Evolutionary conservation across 2,888 invertebrate genomes (phyloP), one percentile per base, ranked within the genome.

Genomic region (Monochamus alternatus): DNA sequence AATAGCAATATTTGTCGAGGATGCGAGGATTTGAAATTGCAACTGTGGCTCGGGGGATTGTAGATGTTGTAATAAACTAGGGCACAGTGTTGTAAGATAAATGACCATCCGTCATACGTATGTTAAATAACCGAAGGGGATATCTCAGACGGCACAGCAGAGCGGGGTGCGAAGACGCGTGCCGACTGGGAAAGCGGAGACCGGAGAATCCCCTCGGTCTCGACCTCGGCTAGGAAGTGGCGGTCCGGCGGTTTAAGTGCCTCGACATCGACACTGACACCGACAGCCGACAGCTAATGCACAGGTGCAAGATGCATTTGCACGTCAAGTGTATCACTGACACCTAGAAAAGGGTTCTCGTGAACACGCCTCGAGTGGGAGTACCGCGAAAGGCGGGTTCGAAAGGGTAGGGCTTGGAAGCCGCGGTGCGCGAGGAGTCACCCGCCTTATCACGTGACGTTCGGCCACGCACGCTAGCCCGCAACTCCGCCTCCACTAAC

Each of bases 381-480:
- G 86, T 87, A 84, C 78, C 84, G 82, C 81, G 82, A 84, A 80
- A 85, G 85, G 84, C 84, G 82, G 82, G 82, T 64, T 80, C 78
- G 80, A 51, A 81, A 67, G 83, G 82, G 78, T 69, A 69, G 69
- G 69, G 69, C 69, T 58, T 58, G 82, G 81, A 82, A 78, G 83
- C 83, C 81, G 75, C 73, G 76, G 79, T 78, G 82, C 81, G 83
- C 82, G 77, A 81, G 79, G 84, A 47, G 55, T 60, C 69, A 62
- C 82, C 85, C 84, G 86, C 81, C 81, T 77, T 79, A 82, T 87
- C 88, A 87, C 87, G 91, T 85, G 91, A 92, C 81, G 90, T 89
- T 22, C 73, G 76, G 79, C 83, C 90, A 90, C 87, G 91, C 91
- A 86, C 89, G 91, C 79, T 91, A 91, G 84, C 89, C 82, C 88